Evolutionary conservation across 2,888 invertebrate genomes (phyloP), one percentile per base, ranked within the genome.

Genomic region (Formica aserva): DNA sequence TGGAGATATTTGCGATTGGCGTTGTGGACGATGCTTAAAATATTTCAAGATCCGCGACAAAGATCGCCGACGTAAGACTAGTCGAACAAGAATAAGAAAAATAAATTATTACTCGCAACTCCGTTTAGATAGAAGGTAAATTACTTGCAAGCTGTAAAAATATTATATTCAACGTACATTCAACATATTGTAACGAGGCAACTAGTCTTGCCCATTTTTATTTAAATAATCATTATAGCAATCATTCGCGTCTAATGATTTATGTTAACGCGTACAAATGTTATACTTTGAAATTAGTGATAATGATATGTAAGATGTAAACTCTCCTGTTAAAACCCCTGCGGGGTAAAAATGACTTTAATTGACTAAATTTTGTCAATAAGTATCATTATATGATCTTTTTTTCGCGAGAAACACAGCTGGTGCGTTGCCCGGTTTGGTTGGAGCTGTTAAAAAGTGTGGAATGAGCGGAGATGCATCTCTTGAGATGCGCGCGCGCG

Each of bases 1-100:
- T 26, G 22, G 1, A 45, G 15, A 0, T 13, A 45, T 15, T 45
- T 13, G 4, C 22, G 48, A 45, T 1, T 11, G 5, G 18, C 63
- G 62, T 66, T 88, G 88, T 83, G 86, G 26, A 90, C 66, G 82
- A 41, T 2, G 74, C 86, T 83, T 88, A 84, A 88, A 55, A 67
- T 63, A 48, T 38, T 76, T 26, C 57, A 66, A 55, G 86, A 67
- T 60, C 15, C 57, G 29, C 77, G 76, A 48, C 67, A 74, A 83
- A 74, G 77, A 82, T 75, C 66, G 83, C 78, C 83, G 83, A 85
- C 69, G 77, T 74, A 82, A 85, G 72, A 87, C 85, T 76, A 76
- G 77, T 86, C 76, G 78, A 35, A 63, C 82, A 71, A 63, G 87
- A 85, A 87, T 83, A 55, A 78, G 78, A 78, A 78, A 78, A 78